Percentiles rank a stretch among this genome's conserved stretches.
Conservation (phyloP, 92 coral and sea anemone species). For the Epizoanthus illoricatus region DNA sequence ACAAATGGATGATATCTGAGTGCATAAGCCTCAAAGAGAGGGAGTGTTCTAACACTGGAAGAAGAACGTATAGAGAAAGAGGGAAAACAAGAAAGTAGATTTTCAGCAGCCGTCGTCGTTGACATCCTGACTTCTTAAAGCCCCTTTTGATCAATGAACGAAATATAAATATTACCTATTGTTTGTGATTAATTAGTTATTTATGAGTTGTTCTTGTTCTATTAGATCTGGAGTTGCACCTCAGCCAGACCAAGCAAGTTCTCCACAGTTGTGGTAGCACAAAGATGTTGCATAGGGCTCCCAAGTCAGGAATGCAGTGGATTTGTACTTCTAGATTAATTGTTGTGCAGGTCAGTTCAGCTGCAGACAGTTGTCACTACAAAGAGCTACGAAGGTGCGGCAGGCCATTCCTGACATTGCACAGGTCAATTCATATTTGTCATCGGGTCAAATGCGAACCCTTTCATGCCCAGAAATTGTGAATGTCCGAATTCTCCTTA, state of each 20-base stretch:
- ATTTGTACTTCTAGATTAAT: background rate
- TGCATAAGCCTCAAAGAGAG: too few relatives aligned
- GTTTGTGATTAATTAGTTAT: too few relatives aligned
- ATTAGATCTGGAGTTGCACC: constrained; percentile 95
- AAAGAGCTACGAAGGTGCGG: background rate
- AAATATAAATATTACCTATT: too few relatives aligned
- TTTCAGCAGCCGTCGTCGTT: too few relatives aligned
- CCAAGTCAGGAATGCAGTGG: background rate
- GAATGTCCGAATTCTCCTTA: background rate
- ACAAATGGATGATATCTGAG: too few relatives aligned
- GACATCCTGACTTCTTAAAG: too few relatives aligned
- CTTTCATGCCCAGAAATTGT: background rate
- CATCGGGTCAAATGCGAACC: too few relatives aligned
- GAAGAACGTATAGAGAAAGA: too few relatives aligned
- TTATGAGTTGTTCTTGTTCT: background rate
- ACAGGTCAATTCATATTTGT: background rate
- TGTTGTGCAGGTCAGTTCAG: background rate
- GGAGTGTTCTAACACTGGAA: too few relatives aligned
- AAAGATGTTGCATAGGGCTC: background rate
- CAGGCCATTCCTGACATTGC: background rate
- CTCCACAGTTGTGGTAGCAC: constrained; percentile 91
- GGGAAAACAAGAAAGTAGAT: too few relatives aligned
- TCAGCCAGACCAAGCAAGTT: constrained; percentile 85
- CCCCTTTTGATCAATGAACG: too few relatives aligned
- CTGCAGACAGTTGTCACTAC: background rate